Percentiles rank a stretch among this genome's conserved stretches.
Evolutionary conservation across 2,797 vertebrate genomes (phyloP).

Genomic region (Tokudaia tokunoshimensis): DNA sequence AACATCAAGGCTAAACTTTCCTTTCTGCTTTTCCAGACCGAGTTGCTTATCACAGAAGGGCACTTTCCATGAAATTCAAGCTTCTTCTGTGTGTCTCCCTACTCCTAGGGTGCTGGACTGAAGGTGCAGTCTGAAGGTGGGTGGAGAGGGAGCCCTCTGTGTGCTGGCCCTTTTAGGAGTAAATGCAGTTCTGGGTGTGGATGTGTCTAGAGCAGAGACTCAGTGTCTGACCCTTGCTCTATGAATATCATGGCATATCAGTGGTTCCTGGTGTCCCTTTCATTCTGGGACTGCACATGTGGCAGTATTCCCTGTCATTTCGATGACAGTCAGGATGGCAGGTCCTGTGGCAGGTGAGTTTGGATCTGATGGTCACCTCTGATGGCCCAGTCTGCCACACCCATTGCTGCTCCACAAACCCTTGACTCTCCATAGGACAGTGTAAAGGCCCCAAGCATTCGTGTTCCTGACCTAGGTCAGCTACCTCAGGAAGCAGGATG

Average conservation of each 20-base stretch:
- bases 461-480: background rate
- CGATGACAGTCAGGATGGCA: background rate
- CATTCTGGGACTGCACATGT: background rate
- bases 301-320: background rate
- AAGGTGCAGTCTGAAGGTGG: background rate
- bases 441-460: background rate
- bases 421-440: background rate
- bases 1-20: background rate
- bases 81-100: background rate
- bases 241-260: too few relatives aligned
- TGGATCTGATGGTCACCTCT: background rate
- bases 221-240: background rate
- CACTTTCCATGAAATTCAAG: background rate
- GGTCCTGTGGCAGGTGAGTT: background rate
- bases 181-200: fast-evolving
- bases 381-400: background rate
- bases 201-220: background rate
- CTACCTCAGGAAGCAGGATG: background rate
- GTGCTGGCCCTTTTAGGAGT: background rate
- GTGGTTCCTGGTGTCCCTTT: background rate
- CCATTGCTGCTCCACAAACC: background rate
- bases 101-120: background rate
- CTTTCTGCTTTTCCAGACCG: background rate
- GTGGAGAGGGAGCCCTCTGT: fast-evolving
- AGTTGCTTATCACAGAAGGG: background rate